A percentile compares a stretch with the other conserved stretches of the same genome.
These are phyloP conservation scores for Metalampra italica DNA, from an alignment of 2,888 invertebrate genomes.

Conservation along the genomic window DNA sequence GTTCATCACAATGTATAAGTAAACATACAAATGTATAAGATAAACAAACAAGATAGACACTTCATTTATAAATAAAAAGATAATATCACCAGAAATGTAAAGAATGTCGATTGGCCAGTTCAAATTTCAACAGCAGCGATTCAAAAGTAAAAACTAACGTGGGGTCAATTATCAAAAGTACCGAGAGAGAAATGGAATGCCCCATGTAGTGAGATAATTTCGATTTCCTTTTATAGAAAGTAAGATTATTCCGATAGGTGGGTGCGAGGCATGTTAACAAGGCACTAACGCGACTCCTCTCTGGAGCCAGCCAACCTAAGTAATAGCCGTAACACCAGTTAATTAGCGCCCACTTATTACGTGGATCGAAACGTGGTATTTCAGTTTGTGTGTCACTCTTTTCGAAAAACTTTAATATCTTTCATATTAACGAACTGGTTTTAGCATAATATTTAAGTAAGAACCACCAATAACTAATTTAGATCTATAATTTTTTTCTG, in stretches of 20 bases:
- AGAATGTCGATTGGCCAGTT: slow-evolving; percentile 47
- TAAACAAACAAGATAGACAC: slow-evolving; percentile 16
- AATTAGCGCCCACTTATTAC: slow-evolving; percentile 31
- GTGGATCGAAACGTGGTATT: slow-evolving; percentile 25
- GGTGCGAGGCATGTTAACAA: slow-evolving; percentile 48
- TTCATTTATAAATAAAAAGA: slow-evolving; percentile 18
- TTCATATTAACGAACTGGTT: no score
- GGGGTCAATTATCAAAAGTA: slow-evolving; percentile 66
- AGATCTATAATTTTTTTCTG: no score
- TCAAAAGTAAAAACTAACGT: slow-evolving; percentile 57
- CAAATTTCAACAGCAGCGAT: slow-evolving; percentile 32
- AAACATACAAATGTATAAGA: not conserved
- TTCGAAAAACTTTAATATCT: not conserved
- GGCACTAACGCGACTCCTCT: slow-evolving; percentile 32
- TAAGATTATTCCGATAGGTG: slow-evolving; percentile 65
- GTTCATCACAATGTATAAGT: not conserved
- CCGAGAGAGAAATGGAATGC: slow-evolving; percentile 72
- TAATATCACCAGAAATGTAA: slow-evolving; percentile 24
- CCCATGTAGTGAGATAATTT: slow-evolving; percentile 69
- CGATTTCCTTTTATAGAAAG: slow-evolving; percentile 78
- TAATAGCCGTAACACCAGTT: slow-evolving; percentile 16
- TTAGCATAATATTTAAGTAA: no score
- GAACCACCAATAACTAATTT: not conserved
- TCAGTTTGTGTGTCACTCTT: not conserved
- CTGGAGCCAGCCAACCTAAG: slow-evolving; percentile 40